These are phyloP conservation scores for Cheilosia vernalis DNA, from an alignment of 2,888 invertebrate genomes.

Conservation along the genomic window DNA sequence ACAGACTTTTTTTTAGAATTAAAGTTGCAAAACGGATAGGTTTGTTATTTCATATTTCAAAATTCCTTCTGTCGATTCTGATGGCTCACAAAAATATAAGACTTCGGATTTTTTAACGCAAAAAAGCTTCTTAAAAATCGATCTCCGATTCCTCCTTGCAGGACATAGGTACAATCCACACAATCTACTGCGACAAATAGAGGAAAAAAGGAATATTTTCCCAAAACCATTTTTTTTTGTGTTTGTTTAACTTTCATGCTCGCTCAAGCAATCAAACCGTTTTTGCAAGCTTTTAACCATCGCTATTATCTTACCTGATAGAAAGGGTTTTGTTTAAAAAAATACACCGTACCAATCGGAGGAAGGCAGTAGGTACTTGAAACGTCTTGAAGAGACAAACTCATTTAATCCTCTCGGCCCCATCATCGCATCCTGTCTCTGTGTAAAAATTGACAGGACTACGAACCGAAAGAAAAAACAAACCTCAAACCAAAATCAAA, in stretches of 20 bases:
- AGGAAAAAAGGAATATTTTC: neutral
- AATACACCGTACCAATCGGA: no score
- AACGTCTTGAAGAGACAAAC: conserved; percentile 37
- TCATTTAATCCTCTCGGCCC: conserved; percentile 56
- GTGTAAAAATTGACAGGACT: conserved; percentile 1
- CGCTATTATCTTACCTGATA: conserved; percentile 38
- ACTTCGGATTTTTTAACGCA: no score
- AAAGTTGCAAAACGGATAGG: no score
- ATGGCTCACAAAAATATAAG: no score
- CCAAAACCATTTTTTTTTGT: conserved; percentile 1
- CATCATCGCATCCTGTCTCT: neutral
- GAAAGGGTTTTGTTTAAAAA: neutral
- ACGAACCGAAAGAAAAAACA: conserved; percentile 20
- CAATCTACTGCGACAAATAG: neutral
- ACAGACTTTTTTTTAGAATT: no score
- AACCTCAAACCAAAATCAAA: conserved; percentile 45
- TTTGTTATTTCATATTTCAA: no score
- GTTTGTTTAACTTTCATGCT: conserved; percentile 36
- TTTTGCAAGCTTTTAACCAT: conserved; percentile 50
- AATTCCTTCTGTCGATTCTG: neutral
- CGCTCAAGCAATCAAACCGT: conserved; percentile 44
- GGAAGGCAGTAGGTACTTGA: no score
- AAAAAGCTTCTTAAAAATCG: no score
- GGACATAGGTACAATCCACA: neutral
- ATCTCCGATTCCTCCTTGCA: neutral